Evolutionary conservation across 2,888 invertebrate species (phyloP).

Genomic region (Pristionchus mayeri): DNA sequence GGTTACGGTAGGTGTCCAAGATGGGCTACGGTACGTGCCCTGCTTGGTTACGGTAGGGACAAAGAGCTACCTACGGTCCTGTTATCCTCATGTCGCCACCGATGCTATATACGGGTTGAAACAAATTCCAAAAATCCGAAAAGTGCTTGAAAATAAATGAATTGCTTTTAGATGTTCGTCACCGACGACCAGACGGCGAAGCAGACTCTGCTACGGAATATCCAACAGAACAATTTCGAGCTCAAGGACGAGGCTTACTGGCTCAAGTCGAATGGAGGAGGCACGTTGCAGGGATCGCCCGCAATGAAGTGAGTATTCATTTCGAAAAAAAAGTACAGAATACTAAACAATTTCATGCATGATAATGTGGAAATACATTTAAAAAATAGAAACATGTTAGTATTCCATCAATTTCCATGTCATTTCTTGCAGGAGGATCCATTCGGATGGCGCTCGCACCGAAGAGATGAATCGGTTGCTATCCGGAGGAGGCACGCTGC

Average conservation of each 20-base stretch:
- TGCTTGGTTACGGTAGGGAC: no score
- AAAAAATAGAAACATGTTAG: not conserved
- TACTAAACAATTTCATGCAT: no score
- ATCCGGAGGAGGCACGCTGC: constrained; percentile 40
- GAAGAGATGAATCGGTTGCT: constrained; percentile 48
- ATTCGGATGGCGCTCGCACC: not conserved
- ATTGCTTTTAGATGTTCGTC: constrained; percentile 60
- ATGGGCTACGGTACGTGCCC: no score
- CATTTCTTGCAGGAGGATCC: constrained; percentile 24
- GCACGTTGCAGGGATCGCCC: constrained; percentile 46
- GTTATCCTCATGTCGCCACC: no score
- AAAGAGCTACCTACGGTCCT: no score
- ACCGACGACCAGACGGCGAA: constrained; percentile 67
- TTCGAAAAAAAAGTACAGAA: not conserved
- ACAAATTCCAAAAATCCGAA: no score
- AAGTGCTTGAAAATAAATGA: not conserved
- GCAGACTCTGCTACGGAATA: constrained; percentile 64
- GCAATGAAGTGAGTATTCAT: constrained; percentile 14
- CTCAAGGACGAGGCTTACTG: constrained; percentile 76
- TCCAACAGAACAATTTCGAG: constrained; percentile 65
- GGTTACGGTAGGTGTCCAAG: no score
- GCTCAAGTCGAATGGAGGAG: constrained; percentile 70
- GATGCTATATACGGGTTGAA: no score
- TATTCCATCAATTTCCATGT: not conserved
- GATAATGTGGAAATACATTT: not conserved